phyloP scores from a whole-genome alignment of 2,888 invertebrate species.

The Atethmia centrago region DNA sequence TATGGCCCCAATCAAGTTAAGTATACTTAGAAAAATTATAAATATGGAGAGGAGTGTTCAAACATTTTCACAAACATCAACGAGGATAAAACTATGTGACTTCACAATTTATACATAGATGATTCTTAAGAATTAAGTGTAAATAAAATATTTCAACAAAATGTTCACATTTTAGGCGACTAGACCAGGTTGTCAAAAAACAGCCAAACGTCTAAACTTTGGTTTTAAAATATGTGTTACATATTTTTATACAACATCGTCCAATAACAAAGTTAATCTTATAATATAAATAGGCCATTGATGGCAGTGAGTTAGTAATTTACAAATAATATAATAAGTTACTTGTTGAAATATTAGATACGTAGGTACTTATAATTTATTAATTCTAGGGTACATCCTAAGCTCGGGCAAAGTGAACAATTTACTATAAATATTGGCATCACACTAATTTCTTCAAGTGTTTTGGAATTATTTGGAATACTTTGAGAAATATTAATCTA shows the following conservation, averaged over 20 bases:
- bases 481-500: conserved; percentile 29
- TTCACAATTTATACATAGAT: conserved; percentile 68
- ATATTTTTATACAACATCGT: conserved; percentile 71
- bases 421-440: conserved; percentile 45
- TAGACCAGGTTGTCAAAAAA: conserved; percentile 83
- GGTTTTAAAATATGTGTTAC: conserved; percentile 83
- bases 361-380: conserved; percentile 44
- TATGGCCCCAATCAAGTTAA: conserved; percentile 59
- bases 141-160: conserved; percentile 80
- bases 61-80: conserved; percentile 60
- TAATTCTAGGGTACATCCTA: conserved; percentile 63
- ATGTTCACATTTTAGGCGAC: conserved; percentile 82
- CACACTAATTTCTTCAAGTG: conserved; percentile 30
- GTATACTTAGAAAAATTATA: conserved; percentile 31
- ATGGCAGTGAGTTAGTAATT: conserved; percentile 81
- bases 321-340: conserved; percentile 59
- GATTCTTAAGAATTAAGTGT: conserved; percentile 69
- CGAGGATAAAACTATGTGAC: conserved; percentile 74
- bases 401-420: conserved; percentile 68
- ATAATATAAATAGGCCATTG: conserved; percentile 80
- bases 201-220: conserved; percentile 85
- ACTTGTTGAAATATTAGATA: conserved; percentile 48
- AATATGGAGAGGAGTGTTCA: conserved; percentile 39
- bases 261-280: conserved; percentile 70
- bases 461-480: conserved; percentile 32